Conservation (phyloP, 2,797 vertebrate species). For the Chelidonichthys spinosus region DNA sequence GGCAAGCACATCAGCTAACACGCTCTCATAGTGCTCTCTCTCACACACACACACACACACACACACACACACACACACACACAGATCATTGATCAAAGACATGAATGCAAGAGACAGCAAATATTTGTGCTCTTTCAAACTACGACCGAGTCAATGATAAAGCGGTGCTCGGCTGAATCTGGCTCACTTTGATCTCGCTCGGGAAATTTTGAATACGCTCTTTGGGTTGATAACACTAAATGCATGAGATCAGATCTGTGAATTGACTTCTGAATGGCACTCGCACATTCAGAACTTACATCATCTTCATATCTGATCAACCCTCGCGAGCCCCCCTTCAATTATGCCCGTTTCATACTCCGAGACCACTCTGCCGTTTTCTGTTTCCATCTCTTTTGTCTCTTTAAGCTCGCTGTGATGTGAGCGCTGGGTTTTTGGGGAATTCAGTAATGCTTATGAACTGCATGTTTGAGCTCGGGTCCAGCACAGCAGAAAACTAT, state of each 20-base stretch:
- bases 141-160: constrained; percentile 58
- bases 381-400: constrained; percentile 19
- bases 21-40: constrained; percentile 29
- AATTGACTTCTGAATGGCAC: constrained; percentile 19
- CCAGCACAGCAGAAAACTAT: constrained; percentile 20
- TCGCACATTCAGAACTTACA: constrained; percentile 31
- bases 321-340: constrained; percentile 20
- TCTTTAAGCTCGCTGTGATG: constrained; percentile 23
- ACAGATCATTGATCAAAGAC: constrained; percentile 74
- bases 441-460: constrained; percentile 36
- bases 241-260: constrained; percentile 33
- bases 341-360: constrained; percentile 10
- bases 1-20: constrained; percentile 59
- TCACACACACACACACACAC: constrained; percentile 28
- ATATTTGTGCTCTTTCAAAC: constrained; percentile 73
- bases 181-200: constrained; percentile 54
- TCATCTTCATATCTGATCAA: constrained; percentile 34
- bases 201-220: constrained; percentile 54
- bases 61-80: constrained; percentile 20
- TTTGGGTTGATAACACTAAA: constrained; percentile 46
- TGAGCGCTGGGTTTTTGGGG: constrained; percentile 7
- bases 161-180: constrained; percentile 35
- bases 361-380: constrained; percentile 23
- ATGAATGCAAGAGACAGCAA: constrained; percentile 69
- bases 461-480: background rate